Evolutionary conservation across 2,113 vertebrate species (phyloP).

Genomic region (Aplodontia rufa): DNA sequence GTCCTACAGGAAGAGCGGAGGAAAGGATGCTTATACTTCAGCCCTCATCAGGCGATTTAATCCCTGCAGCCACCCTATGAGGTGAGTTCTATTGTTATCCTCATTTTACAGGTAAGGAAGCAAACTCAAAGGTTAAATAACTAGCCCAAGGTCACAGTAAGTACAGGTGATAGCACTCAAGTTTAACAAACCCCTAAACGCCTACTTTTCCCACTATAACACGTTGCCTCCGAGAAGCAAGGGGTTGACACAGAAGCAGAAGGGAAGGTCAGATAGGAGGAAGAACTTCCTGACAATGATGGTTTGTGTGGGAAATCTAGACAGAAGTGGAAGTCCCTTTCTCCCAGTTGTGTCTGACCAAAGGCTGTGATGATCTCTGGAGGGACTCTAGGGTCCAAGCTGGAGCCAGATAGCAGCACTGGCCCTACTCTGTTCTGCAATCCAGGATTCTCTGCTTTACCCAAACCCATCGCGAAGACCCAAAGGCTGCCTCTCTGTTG

Average conservation of each 20-base stretch:
- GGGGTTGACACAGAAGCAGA: not conserved
- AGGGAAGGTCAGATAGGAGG: not conserved
- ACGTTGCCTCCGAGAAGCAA: not conserved
- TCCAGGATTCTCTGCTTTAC: not conserved
- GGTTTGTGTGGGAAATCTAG: not conserved
- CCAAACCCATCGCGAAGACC: not conserved
- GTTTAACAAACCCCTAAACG: not conserved
- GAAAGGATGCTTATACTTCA: constrained; percentile 50
- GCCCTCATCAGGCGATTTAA: constrained; percentile 21
- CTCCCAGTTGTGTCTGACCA: not conserved
- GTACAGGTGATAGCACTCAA: not conserved
- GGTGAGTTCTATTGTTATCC: not conserved
- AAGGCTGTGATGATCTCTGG: not conserved
- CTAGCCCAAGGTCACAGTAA: not conserved
- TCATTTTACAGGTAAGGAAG: constrained; percentile 55
- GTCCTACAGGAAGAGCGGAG: not conserved
- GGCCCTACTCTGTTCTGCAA: not conserved
- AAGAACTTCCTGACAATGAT: not conserved
- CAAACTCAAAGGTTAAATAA: not conserved
- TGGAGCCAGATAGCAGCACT: not conserved
- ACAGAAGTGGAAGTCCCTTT: not conserved
- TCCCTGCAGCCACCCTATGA: not conserved
- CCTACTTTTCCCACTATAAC: not conserved
- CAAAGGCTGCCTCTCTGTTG: not conserved
- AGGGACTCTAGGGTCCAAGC: not conserved